Evolutionary conservation across 2,797 vertebrate genomes (phyloP), one percentile per base, ranked within the genome.

Genomic region (Squalus acanthias): DNA sequence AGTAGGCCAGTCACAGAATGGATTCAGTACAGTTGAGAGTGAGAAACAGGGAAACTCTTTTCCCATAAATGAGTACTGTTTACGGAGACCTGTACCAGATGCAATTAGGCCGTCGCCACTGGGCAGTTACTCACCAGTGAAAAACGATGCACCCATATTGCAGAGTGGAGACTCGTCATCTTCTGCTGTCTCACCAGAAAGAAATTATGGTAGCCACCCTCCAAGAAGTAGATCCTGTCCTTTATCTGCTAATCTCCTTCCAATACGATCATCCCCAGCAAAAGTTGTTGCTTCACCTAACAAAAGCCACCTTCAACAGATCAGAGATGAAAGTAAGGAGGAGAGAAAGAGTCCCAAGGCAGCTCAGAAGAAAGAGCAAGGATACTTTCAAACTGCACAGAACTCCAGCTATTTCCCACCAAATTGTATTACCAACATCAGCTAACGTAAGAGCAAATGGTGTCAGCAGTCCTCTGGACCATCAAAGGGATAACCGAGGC

Each of bases 91-190:
- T 0, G 98, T 97, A 26, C 98, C 98, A 0, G 98, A 98, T 93
- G 98, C 98, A 24, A 98, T 98, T 0, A 98, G 99, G 0, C 99
- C 99, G 0, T 99, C 99, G 0, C 99, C 99, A 0, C 98, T 99
- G 26, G 99, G 99, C 74, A 99, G 99, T 97, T 99, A 99, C 97
- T 99, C 99, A 15, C 99, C 99, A 0, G 98, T 99, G 29, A 98
- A 98, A 26, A 98, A 98, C 97, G 98, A 98, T 13, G 98, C 97
- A 67, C 97, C 97, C 96, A 98, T 98, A 97, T 98, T 98, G 96
- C 97, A 97, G 96, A 98, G 98, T 95, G 97, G 98, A 8, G 98
- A 98, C 69, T 98, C 98, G 20, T 98, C 98, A 74, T 98, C 98
- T 67, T 98, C 99, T 53, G 98, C 98, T 0, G 98, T 98, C 0